phyloP scores from a whole-genome alignment of 1,140 invertebrate genomes.

The Lerema accius region DNA sequence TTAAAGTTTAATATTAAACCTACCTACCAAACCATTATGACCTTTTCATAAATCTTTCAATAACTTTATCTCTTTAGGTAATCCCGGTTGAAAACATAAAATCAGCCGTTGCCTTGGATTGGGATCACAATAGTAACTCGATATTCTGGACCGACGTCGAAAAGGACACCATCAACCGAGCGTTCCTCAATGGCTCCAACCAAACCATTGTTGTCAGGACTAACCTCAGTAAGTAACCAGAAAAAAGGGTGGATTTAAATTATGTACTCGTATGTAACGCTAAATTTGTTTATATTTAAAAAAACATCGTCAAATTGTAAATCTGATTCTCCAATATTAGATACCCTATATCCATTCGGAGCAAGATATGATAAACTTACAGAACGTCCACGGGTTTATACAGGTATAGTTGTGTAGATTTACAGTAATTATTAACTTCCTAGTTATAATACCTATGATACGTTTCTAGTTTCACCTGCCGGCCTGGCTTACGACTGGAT shows the following conservation, averaged over 20 bases:
- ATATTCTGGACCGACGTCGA: slow-evolving; percentile 96
- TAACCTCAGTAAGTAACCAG: slow-evolving; percentile 85
- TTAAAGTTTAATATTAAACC: too few species aligned
- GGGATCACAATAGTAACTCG: slow-evolving; percentile 90
- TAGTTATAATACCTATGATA: slow-evolving; percentile 4
- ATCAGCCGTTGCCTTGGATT: slow-evolving; percentile 92
- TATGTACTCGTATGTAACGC: too few species aligned
- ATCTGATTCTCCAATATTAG: too few species aligned
- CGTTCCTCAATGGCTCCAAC: slow-evolving; percentile 89
- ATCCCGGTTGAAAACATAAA: slow-evolving; percentile 91
- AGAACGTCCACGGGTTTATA: too few species aligned
- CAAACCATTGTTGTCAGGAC: slow-evolving; percentile 87
- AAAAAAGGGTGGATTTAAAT: background rate
- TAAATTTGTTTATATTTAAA: too few species aligned
- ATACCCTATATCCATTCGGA: too few species aligned
- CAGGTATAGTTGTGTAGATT: too few species aligned
- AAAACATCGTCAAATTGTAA: too few species aligned
- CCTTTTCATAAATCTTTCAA: slow-evolving; percentile 10
- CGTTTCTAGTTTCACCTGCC: slow-evolving; percentile 85
- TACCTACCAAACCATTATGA: too few species aligned
- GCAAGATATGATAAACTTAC: too few species aligned
- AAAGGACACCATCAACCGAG: slow-evolving; percentile 90
- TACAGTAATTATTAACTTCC: too few species aligned
- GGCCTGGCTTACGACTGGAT: slow-evolving; percentile 94
- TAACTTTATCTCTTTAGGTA: slow-evolving; percentile 73